Conservation (phyloP, 2,797 vertebrate species). For the Carduelis carduelis region DNA sequence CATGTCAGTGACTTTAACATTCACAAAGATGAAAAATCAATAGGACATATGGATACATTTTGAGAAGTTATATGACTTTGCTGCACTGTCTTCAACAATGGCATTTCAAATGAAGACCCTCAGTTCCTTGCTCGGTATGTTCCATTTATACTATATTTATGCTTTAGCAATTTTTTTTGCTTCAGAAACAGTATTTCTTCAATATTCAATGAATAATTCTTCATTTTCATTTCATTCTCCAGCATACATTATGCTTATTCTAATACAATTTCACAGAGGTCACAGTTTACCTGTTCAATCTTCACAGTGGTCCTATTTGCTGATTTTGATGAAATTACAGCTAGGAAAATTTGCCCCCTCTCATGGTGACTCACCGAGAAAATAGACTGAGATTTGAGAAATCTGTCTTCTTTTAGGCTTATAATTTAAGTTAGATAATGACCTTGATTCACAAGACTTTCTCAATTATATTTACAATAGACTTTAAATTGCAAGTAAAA, state of each 20-base stretch:
- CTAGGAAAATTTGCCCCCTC: background rate
- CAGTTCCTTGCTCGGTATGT: background rate
- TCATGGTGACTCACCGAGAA: background rate
- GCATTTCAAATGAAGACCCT: background rate
- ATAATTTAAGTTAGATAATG: background rate
- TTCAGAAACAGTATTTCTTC: background rate
- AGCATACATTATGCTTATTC: background rate
- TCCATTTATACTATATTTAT: background rate
- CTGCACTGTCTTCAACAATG: background rate
- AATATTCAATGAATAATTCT: background rate
- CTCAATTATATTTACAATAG: background rate
- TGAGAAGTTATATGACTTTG: background rate
- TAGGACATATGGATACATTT: background rate
- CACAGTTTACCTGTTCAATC: background rate
- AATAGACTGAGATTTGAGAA: background rate
- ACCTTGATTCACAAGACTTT: background rate
- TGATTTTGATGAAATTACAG: background rate
- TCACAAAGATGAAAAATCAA: background rate
- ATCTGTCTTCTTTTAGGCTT: background rate
- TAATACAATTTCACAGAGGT: background rate
- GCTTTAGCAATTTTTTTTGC: background rate
- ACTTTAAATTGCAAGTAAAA: background rate
- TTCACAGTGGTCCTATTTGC: background rate
- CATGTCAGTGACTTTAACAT: background rate
- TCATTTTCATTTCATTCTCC: background rate